Base-by-base conservation (phyloP, 2,797 vertebrate species). In the Staurois parvus region DNA sequence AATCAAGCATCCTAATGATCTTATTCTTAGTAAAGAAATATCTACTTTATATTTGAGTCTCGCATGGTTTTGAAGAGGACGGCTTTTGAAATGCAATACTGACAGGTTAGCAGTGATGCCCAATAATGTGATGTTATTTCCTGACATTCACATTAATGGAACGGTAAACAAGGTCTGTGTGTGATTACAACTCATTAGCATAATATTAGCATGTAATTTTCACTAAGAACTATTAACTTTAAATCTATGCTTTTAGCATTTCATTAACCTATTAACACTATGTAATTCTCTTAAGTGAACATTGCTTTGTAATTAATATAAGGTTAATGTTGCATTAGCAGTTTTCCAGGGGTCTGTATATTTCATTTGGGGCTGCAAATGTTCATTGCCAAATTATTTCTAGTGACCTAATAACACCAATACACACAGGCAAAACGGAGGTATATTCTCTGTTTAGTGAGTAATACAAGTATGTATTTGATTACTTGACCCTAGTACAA, bases 141-240 rank as follows among this genome's bases (percentile, higher is more conserved):
- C 52, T 79, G 69, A 79, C 70, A 72, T 85, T 74, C 68, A 85
- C 67, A 48, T 79, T 85, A 85, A 85, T 85, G 70, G 76, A 64
- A 78, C 72, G 59, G 48, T 73, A 84, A 84, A 72, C 37, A 72
- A 32, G 73, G n/a, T 72, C 59, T 42, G 77, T 72, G 37, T 75
- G 67, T 69, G 72, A 85, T 85, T 81, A 74, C 11, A 79, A 28
- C 72, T 75, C 70, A 81, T 85, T 76, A 85, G 72, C 84, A 81
- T 76, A 76, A 62, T 32, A 80, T 85, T 85, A 76, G 72, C 84
- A 81, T 81, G 78, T 76, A 67, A 85, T 85, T 85, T 81, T 69
- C 84, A 56, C 52, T 66, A 70, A 81, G 45, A 69, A 75, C 78
- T 78, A 81, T 79, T 85, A 79, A 64, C 72, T 85, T 74, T 76